Evolutionary conservation across 2,888 invertebrate genomes (phyloP), one percentile per base, ranked within the genome.

Genomic region (Criorhina ranunculi): DNA sequence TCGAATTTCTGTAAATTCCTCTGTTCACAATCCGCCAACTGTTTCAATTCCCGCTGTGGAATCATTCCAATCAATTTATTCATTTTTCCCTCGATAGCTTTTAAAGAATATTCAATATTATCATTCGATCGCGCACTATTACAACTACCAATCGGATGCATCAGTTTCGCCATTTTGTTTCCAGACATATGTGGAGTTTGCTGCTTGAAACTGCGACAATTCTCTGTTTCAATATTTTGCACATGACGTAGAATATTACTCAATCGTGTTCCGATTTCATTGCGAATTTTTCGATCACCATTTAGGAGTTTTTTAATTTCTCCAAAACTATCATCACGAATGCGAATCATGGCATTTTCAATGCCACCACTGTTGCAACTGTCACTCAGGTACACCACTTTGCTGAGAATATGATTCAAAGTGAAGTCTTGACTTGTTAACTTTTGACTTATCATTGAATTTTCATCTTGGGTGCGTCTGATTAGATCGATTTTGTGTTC

Each of bases 401-500:
- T 92, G 66, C 90, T 91, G 6, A 91, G 88, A 17, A 92, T 89
- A 29, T 90, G 90, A 85, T 92, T 91, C 0, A 93, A 87, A 42
- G 90, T 92, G 19, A 91, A 89, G 57, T 93, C 92, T 12, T 92
- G 78, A 31, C 88, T 89, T 0, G 90, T 87, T 0, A 93, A 81
- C 66, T 91, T 91, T 31, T 87, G 87, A n/a, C 87, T 82, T 51
- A 87, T 86, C 5, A 77, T 51, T 12, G 89, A 86, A 31, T 88
- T 88, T 9, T 88, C 88, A 9, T 89, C 89, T 73, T 91, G 89
- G 0, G 88, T 86, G 5, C 92, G 92, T 88, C 91, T 92, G 11
- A 94, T 90, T 35, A 93, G 90, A 77, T 92, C 92, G 19, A 93
- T 89, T 89, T 93, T 93, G 81, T 92, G 91, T 88, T 93, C 93